Evolutionary conservation across 2,113 vertebrate species (phyloP).

Genomic region (Motacilla tschutschensis): DNA sequence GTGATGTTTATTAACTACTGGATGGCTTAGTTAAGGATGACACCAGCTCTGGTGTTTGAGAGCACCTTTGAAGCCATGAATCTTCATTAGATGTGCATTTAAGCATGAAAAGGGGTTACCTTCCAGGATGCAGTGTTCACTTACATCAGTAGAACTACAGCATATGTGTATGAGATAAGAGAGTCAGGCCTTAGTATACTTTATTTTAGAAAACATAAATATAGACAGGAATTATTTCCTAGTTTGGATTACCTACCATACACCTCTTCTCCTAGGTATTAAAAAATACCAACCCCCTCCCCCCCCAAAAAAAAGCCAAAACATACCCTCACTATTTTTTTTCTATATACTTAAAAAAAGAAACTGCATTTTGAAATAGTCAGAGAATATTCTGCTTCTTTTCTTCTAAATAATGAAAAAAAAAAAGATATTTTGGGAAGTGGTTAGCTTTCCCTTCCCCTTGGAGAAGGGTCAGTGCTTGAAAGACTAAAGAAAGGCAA

Average conservation of each 20-base stretch:
- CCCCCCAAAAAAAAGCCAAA: neutral
- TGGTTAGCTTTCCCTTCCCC: neutral
- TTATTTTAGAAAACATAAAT: neutral
- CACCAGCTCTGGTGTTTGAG: neutral
- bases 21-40: neutral
- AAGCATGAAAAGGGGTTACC: neutral
- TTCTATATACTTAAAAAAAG: neutral
- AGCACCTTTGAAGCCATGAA: constrained; percentile 9
- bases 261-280: neutral
- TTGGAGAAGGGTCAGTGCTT: neutral
- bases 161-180: neutral
- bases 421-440: neutral
- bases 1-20: constrained; percentile 13
- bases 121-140: neutral
- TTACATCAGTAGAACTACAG: neutral
- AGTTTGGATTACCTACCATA: neutral
- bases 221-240: neutral
- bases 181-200: neutral
- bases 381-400: neutral
- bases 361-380: neutral
- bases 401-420: neutral
- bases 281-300: neutral
- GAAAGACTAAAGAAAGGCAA: neutral
- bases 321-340: neutral
- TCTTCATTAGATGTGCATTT: neutral